Percentiles rank a stretch among this genome's conserved stretches.
Conservation (phyloP, 2,888 invertebrate genomes). For the Cenopis cana region DNA sequence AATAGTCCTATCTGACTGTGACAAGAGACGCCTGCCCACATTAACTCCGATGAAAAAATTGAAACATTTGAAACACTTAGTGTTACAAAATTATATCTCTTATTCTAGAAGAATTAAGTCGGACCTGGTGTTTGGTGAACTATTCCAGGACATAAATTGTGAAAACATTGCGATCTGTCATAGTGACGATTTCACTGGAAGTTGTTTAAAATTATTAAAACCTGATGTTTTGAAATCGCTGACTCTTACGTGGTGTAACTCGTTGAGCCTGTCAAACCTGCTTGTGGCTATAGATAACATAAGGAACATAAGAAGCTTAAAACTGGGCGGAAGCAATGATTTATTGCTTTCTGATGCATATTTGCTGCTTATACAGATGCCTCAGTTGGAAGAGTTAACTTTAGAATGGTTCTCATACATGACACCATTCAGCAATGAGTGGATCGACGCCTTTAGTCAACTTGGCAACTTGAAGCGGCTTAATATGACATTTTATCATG, state of each 20-base stretch:
- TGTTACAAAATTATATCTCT: too few relatives aligned
- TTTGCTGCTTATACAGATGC: constrained; percentile 3
- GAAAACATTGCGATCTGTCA: not conserved
- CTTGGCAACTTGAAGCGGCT: constrained; percentile 1
- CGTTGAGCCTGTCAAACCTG: not conserved
- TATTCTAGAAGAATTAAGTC: too few relatives aligned
- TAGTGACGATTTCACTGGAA: not conserved
- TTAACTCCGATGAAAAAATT: not conserved
- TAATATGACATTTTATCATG: not conserved
- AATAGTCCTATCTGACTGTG: not conserved
- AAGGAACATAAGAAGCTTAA: not conserved
- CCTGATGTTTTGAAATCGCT: not conserved
- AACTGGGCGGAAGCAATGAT: not conserved
- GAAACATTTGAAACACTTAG: not conserved
- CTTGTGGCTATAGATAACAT: not conserved
- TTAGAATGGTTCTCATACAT: too few relatives aligned
- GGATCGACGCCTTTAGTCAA: not conserved
- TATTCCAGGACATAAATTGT: not conserved
- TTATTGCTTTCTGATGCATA: not conserved
- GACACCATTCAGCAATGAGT: not conserved
- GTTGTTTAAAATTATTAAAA: not conserved
- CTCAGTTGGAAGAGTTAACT: not conserved
- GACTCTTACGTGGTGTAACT: not conserved
- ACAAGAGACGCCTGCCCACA: not conserved
- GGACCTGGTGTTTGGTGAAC: not conserved